Evolutionary conservation across 2,113 vertebrate species (phyloP), one percentile per base, ranked within the genome.

Genomic region (Phoenicopterus ruber): DNA sequence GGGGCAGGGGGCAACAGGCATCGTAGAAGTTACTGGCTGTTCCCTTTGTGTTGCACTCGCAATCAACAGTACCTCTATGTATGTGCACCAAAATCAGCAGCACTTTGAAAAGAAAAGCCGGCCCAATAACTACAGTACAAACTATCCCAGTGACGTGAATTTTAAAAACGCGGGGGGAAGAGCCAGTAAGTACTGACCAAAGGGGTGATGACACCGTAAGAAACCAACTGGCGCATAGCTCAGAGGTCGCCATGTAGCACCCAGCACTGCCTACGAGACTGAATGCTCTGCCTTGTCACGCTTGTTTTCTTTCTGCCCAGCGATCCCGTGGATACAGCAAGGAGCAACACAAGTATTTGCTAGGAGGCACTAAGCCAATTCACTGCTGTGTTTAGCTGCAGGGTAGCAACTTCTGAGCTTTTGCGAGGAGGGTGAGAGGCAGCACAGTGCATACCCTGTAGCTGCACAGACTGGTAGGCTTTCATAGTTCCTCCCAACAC

Each of bases 191-290:
- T 21, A 47, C 65, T 55, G 86, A 65, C 31, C 84, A 42, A 94
- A 77, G 67, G 65, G 93, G 88, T 62, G 91, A 91, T 91, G 94
- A 94, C 83, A 91, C 57, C 17, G 0, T 32, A 57, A 89, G 70
- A 94, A 91, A 82, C 77, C 95, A 93, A 61, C 86, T 79, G 93
- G 92, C 36, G 1, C 97, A 94, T 94, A 95, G 83, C 86, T 91
- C 88, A 79, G 93, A 96, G 96, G 96, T 95, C 83, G 3, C 52
- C 11, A 8, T 7, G 74, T 34, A 86, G 88, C 85, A 74, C 58
- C 54, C 13, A 0, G 88, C 86, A 7, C 93, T 93, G 91, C 89
- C 94, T 93, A 84, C 29, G 32, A 84, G 91, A 84, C 61, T 86
- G 83, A 96, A 96, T 91, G 93, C 93, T 69, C 88, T 92, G 88